phyloP scores from a whole-genome alignment of 2,888 invertebrate species.

The Sarcophaga subvicina region DNA sequence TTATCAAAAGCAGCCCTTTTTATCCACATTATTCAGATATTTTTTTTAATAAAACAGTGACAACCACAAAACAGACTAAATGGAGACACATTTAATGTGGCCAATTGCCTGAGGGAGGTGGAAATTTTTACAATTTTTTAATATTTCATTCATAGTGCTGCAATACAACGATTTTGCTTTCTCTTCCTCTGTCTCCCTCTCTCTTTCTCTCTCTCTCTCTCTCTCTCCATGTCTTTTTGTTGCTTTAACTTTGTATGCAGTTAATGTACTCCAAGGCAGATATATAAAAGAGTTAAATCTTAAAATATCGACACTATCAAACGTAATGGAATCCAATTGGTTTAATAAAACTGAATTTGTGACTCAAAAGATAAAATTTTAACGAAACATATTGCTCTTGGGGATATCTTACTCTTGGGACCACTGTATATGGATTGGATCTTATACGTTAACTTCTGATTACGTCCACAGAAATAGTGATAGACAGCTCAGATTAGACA shows the following conservation, averaged over 20 bases:
- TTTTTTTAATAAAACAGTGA: not conserved
- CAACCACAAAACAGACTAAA: constrained; percentile 56
- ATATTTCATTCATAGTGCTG: not conserved
- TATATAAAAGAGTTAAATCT: constrained; percentile 10
- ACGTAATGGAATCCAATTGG: not conserved
- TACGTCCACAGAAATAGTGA: too few relatives aligned
- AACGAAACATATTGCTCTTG: too few relatives aligned
- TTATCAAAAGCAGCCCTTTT: constrained; percentile 4
- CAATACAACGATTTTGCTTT: not conserved
- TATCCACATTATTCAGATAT: not conserved
- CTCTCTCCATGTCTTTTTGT: not conserved
- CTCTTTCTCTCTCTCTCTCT: not conserved
- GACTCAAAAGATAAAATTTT: too few relatives aligned
- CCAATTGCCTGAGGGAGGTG: too few relatives aligned
- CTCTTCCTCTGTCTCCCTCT: too few relatives aligned
- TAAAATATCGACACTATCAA: not conserved
- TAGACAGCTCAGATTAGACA: too few relatives aligned
- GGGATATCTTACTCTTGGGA: too few relatives aligned
- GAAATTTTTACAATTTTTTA: too few relatives aligned
- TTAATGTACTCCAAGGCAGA: not conserved
- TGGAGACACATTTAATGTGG: constrained; percentile 39
- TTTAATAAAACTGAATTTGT: too few relatives aligned
- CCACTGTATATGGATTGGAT: too few relatives aligned
- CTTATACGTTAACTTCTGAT: too few relatives aligned
- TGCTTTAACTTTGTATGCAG: not conserved